Conservation (phyloP, 2,797 vertebrate species). For the Rhynchonycteris naso region DNA sequence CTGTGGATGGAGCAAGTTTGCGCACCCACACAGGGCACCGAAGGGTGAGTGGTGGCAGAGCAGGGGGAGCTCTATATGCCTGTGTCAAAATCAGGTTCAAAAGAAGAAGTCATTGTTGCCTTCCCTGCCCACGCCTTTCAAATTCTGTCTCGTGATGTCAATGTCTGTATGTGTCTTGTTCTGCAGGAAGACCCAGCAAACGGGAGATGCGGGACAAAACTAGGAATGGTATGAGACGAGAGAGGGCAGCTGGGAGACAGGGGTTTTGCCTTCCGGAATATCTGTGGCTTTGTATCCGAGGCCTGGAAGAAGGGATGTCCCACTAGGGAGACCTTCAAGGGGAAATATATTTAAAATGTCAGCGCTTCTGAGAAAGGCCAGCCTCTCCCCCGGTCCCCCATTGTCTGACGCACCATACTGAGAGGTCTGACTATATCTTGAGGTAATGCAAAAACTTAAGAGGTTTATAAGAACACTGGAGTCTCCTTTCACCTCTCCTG, state of each 20-base stretch:
- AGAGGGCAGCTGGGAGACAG: background rate
- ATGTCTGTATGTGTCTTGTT: slow-evolving; percentile 78
- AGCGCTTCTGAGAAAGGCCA: slow-evolving; percentile 27
- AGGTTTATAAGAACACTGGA: background rate
- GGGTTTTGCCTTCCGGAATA: background rate
- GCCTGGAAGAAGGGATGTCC: background rate
- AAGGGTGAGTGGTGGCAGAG: background rate
- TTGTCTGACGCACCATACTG: background rate
- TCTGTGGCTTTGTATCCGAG: background rate
- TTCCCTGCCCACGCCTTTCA: background rate
- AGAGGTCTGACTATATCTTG: background rate
- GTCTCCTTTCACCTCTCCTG: background rate
- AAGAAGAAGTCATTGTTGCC: background rate
- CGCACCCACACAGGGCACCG: background rate
- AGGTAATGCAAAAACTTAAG: background rate
- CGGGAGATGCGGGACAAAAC: background rate
- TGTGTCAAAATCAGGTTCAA: background rate
- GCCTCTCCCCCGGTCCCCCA: background rate
- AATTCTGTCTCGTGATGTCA: background rate
- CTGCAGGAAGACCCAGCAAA: slow-evolving; percentile 58
- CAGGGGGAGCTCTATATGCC: background rate
- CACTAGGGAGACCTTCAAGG: background rate
- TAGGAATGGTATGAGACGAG: background rate
- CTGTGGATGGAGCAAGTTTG: slow-evolving; percentile 71
- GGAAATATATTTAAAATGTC: slow-evolving; percentile 24